These are phyloP conservation scores for Edolisoma coerulescens DNA, from an alignment of 2,113 vertebrate genomes.

Conservation along the genomic window DNA sequence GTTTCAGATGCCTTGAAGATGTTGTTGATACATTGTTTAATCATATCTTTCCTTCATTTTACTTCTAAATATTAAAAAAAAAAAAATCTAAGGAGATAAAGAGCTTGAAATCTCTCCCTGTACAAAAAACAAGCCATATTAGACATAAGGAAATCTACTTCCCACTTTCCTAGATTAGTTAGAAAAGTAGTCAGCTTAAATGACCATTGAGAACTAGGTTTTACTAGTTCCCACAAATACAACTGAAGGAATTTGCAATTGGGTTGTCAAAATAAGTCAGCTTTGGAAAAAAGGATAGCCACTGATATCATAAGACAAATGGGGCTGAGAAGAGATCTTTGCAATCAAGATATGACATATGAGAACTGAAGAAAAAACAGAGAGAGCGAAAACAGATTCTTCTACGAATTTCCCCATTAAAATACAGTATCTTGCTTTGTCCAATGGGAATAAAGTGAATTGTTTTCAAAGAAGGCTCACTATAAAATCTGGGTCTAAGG, in stretches of 20 bases:
- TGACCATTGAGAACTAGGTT: background rate
- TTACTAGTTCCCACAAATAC: background rate
- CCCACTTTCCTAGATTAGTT: background rate
- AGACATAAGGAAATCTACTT: background rate
- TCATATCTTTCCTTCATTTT: background rate
- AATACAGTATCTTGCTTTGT: background rate
- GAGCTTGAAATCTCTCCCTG: background rate
- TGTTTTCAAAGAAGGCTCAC: background rate
- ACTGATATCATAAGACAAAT: background rate
- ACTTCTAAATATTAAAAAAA: background rate
- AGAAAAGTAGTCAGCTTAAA: background rate
- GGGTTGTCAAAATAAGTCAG: background rate
- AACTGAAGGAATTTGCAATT: background rate
- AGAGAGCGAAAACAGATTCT: background rate
- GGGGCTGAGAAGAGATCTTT: background rate
- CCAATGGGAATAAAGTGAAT: background rate
- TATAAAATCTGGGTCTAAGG: background rate
- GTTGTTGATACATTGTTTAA: background rate
- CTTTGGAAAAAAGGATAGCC: background rate
- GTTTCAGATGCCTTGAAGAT: background rate
- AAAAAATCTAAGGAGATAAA: background rate
- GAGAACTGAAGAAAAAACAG: background rate
- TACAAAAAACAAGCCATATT: accelerated
- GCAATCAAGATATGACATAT: background rate
- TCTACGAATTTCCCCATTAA: background rate